Evolutionary conservation across 1,140 invertebrate genomes (phyloP).

Genomic region (Chrysoperla carnea): DNA sequence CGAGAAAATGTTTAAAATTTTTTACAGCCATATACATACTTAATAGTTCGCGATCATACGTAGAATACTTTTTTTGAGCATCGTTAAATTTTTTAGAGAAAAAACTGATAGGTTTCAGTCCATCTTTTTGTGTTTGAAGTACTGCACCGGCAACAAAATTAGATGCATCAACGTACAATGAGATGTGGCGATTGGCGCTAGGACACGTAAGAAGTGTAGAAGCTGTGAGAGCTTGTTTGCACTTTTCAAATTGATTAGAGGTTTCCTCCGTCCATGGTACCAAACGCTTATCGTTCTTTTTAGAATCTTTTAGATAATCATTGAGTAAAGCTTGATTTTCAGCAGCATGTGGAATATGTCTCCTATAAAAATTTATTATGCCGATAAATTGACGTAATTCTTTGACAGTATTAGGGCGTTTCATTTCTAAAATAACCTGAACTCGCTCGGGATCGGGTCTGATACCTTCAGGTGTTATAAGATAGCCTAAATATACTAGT

Average conservation of each 20-base stretch:
- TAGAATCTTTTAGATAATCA: conserved; percentile 5
- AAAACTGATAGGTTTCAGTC: conserved; percentile 12
- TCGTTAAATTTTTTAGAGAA: conserved; percentile 17
- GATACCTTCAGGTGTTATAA: conserved; percentile 18
- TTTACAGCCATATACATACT: conserved; percentile 18
- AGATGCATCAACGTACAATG: too few species aligned
- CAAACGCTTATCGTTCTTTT: conserved; percentile 7
- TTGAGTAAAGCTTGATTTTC: conserved; percentile 5
- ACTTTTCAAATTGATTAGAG: conserved; percentile 3
- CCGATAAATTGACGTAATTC: conserved; percentile 20
- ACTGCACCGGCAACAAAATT: too few species aligned
- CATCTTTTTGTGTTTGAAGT: too few species aligned
- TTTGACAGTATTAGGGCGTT: conserved; percentile 12
- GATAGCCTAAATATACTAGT: conserved; percentile 19
- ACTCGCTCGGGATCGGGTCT: conserved; percentile 18
- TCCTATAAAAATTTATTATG: conserved; percentile 21
- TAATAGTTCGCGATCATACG: conserved; percentile 26
- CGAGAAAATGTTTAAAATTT: conserved; percentile 9
- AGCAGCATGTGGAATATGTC: conserved; percentile 13
- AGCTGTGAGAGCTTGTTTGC: conserved; percentile 5
- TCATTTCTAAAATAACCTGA: conserved; percentile 14
- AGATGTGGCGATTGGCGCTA: too few species aligned
- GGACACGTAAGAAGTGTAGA: conserved; percentile 4
- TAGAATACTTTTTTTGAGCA: conserved; percentile 17
- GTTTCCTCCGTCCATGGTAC: conserved; percentile 6